Percentiles rank a stretch among this genome's conserved stretches.
phyloP scores from a whole-genome alignment of 53 echinoderm and acorn worm species.

The Echinometra lucunter region DNA sequence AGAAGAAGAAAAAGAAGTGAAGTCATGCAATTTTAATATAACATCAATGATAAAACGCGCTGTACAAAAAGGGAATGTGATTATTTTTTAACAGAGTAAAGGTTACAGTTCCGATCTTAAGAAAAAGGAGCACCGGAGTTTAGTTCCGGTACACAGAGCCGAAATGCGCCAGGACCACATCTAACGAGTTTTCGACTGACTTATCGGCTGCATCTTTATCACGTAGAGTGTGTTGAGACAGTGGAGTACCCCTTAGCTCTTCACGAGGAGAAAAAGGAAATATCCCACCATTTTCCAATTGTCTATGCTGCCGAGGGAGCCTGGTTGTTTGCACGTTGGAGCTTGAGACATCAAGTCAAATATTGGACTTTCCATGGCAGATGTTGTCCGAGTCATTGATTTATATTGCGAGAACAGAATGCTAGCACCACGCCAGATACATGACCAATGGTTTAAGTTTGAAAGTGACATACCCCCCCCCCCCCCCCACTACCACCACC shows the following conservation, averaged over 20 bases:
- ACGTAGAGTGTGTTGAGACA: not conserved
- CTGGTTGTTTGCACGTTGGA: not conserved
- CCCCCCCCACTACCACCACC: not conserved
- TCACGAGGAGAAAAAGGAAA: not conserved
- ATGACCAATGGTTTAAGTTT: not conserved
- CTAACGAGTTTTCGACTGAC: not conserved
- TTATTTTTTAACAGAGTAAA: no score
- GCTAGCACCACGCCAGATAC: not conserved
- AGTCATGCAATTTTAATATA: no score
- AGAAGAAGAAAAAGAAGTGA: no score
- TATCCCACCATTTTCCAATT: not conserved
- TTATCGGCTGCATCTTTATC: not conserved
- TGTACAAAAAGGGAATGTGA: no score
- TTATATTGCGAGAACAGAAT: not conserved
- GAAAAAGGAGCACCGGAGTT: not conserved
- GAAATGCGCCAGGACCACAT: not conserved
- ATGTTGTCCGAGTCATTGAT: constrained; percentile 36
- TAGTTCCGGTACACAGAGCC: not conserved
- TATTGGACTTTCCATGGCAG: constrained; percentile 25
- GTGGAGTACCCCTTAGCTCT: not conserved
- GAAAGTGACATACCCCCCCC: not conserved
- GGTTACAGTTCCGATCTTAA: no score
- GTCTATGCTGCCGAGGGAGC: not conserved
- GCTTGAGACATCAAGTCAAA: constrained; percentile 10
- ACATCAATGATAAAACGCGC: no score